phyloP scores from a whole-genome alignment of 2,888 invertebrate genomes.

The Thymelicus acteon region DNA sequence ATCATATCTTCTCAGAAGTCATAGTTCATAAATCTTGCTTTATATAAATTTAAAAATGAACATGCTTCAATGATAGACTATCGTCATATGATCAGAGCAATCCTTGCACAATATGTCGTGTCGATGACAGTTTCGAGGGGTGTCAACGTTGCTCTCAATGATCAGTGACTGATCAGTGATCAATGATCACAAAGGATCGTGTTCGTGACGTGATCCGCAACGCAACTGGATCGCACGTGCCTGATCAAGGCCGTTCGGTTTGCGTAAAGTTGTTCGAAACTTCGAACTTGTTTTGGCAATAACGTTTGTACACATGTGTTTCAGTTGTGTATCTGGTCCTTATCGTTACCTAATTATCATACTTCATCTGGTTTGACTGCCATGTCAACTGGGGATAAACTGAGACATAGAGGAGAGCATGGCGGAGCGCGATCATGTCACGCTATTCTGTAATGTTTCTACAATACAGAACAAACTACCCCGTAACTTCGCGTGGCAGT shows the following conservation, averaged over 20 bases:
- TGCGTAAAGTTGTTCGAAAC: background rate
- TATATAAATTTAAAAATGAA: too few species aligned
- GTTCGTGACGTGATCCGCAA: constrained; percentile 52
- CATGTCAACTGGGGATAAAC: too few species aligned
- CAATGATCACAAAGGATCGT: constrained; percentile 50
- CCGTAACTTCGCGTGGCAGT: too few species aligned
- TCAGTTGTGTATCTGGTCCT: background rate
- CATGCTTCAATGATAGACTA: too few species aligned
- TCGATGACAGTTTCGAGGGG: background rate
- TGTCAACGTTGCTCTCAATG: constrained; percentile 16
- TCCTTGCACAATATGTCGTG: constrained; percentile 6
- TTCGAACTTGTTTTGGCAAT: constrained; percentile 17
- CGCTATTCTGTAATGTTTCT: too few species aligned
- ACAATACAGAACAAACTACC: too few species aligned
- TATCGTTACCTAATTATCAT: background rate
- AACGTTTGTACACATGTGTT: background rate
- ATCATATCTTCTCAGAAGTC: too few species aligned
- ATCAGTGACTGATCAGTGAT: constrained; percentile 19
- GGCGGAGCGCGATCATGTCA: too few species aligned
- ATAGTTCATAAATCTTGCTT: too few species aligned
- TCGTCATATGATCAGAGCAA: background rate
- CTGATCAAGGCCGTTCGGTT: constrained; percentile 50
- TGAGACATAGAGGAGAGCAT: too few species aligned
- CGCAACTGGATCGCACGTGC: constrained; percentile 62
- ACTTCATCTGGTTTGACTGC: too few species aligned